Conservation (phyloP, 2,888 invertebrate species). For the Eubasilissa splendida region DNA sequence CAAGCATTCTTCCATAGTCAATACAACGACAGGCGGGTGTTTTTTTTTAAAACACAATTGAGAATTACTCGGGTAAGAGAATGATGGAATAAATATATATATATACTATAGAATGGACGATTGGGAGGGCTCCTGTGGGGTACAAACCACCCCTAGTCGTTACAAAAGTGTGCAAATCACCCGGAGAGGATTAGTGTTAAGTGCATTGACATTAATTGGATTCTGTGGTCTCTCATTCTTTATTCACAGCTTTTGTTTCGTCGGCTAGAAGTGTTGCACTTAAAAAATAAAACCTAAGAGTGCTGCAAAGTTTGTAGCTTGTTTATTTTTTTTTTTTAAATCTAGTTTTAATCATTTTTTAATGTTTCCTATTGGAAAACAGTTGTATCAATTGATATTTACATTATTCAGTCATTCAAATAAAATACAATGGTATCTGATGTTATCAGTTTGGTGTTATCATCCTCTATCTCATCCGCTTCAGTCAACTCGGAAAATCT, state of each 20-base stretch:
- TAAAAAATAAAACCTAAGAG: constrained; percentile 10
- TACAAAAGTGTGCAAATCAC: constrained; percentile 52
- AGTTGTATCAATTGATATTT: too few relatives aligned
- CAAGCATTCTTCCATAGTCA: constrained; percentile 22
- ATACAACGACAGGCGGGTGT: not conserved
- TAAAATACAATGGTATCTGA: too few relatives aligned
- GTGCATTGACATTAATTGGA: constrained; percentile 57
- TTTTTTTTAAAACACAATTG: constrained; percentile 21
- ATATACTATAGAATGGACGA: constrained; percentile 6
- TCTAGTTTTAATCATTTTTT: too few relatives aligned
- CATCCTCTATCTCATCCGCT: too few relatives aligned
- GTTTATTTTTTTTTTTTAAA: too few relatives aligned
- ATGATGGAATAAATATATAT: constrained; percentile 21
- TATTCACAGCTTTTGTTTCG: constrained; percentile 41
- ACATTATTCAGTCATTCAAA: too few relatives aligned
- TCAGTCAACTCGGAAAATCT: too few relatives aligned
- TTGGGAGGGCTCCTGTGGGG: constrained; percentile 12
- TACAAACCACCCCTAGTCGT: constrained; percentile 12
- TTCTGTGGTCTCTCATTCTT: constrained; percentile 49
- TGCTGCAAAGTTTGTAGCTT: constrained; percentile 21
- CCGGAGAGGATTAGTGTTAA: constrained; percentile 55
- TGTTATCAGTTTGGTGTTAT: too few relatives aligned
- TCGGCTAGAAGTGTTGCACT: constrained; percentile 13
- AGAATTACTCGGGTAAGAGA: constrained; percentile 19
- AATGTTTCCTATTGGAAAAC: too few relatives aligned